Base-by-base conservation (phyloP, 2,797 vertebrate genomes). In the Anomalospiza imberbis region DNA sequence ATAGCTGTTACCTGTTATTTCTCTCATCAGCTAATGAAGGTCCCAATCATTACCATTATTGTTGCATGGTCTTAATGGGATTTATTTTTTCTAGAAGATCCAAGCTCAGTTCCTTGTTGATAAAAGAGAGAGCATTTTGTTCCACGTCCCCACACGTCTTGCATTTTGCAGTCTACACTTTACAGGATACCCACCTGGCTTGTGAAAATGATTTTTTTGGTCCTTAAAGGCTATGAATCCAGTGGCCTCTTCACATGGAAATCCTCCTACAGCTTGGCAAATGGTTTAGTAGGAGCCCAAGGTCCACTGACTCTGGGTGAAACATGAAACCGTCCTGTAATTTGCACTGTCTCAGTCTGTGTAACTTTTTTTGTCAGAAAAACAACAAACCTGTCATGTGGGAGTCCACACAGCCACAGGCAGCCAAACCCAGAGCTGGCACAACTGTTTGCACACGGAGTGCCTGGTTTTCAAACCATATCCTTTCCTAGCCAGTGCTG, bases 401-500 rank as follows among this genome's bases (percentile, higher is more conserved):
- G 1, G 24, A 17, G 36, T 53, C 36, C 48, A 58, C 44, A 25
- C 4, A 62, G 21, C 21, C 51, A 74, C 28, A 62, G 47, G 13
- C 42, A 79, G 29, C 26, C 61, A 65, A 42, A 45, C 12, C 36
- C 51, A n/a, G 67, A 62, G 29, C 34, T 31, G 44, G n/a, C 34
- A n/a, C 0, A 3, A 32, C 10, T 26, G 31, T 40, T 55, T 7
- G 19, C 12, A 31, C 4, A 1, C 13, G 10, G 7, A 13, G 13
- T 3, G 4, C 50, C 50, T 60, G 4, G 21, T 53, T 75, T 72
- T 54, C 60, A 54, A 40, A 55, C 51, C 29, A 28, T 51, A 16
- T 32, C 19, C 19, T 73, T 19, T 76, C 25, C 18, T 9, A 29
- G 63, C 7, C 13, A 31, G 50, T 4, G 20, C 67, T 29, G 48